phyloP scores from a whole-genome alignment of 2,888 invertebrate genomes.

The Cataglyphis rosenhaueri region DNA sequence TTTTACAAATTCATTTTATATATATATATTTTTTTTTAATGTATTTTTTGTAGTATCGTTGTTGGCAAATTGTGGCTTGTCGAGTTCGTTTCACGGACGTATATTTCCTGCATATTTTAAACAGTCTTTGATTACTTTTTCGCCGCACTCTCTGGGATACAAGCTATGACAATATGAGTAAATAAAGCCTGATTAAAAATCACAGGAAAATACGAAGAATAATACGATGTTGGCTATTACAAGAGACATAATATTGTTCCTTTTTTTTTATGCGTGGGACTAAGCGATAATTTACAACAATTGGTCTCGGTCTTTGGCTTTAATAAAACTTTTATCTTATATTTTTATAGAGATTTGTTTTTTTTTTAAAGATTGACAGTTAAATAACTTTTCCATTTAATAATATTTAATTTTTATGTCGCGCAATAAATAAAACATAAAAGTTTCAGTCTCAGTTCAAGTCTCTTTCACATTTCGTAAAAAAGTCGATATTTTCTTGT shows the following conservation, averaged over 20 bases:
- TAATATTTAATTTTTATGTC: background rate
- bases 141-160: constrained; percentile 1
- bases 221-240: constrained; percentile 4
- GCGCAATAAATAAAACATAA: constrained; percentile 1
- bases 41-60: background rate
- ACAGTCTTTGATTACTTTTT: constrained; percentile 37
- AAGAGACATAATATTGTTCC: background rate
- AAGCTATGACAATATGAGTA: background rate
- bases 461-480: background rate
- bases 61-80: constrained; percentile 21
- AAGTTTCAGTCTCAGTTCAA: background rate
- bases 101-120: constrained; percentile 40
- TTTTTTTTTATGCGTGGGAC: background rate
- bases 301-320: background rate
- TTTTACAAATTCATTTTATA: constrained; percentile 25
- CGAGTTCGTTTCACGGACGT: background rate
- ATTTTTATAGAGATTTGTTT: constrained; percentile 1
- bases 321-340: constrained; percentile 2
- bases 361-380: background rate
- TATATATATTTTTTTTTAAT: constrained; percentile 36
- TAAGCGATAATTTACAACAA: constrained; percentile 32
- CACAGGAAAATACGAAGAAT: background rate
- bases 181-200: constrained; percentile 37
- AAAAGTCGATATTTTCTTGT: background rate
- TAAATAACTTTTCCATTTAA: background rate